Evolutionary conservation across 1,140 invertebrate species (phyloP), one percentile per base, ranked within the genome.

Genomic region (Apis laboriosa): DNA sequence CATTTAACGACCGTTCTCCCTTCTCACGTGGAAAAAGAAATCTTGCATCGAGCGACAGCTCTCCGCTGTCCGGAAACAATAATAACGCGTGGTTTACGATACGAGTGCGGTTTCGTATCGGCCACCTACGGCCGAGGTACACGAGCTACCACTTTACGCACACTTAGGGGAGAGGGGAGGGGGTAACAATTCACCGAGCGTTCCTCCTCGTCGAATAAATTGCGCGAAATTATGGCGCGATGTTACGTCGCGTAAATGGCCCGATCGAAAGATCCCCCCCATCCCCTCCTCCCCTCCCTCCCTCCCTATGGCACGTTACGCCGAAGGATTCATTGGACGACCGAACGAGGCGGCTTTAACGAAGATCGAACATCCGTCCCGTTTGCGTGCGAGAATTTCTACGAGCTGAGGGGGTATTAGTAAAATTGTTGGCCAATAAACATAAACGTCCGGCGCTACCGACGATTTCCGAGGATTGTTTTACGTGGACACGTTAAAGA

Each of bases 141-240:
- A 93, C 86, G 88, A 78, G 89, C 92, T 91, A 90, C 90, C 91
- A 93, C 93, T 93, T 92, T 93, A 90, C 90, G 92, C 89, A 90
- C 92, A 92, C 92, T 93, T 93, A 92, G 78, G 76, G 83, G 82
- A 92, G 78, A 2, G 87, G 86, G 77, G 82, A 80, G 90, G 89
- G 88, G 91, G 91, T 90, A 90, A 90, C 88, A 87, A 88, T 91
- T 91, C 88, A 87, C 85, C 88, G 79, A 88, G 85, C 88, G 86
- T 84, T 43, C 73, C 67, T 73, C n/a, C 43, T 67, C 82, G 84
- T 88, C 86, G 82, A 90, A 91, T 92, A 91, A 90, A 91, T 91
- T 87, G 80, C 72, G 67, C 74, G 88, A 90, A 90, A 90, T 91
- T 90, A 86, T 80, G 64, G 84, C 43, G 66, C 80, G 83, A 84